These are phyloP conservation scores for Turdus rufiventris DNA, from an alignment of 2,113 vertebrate genomes.

Conservation along the genomic window DNA sequence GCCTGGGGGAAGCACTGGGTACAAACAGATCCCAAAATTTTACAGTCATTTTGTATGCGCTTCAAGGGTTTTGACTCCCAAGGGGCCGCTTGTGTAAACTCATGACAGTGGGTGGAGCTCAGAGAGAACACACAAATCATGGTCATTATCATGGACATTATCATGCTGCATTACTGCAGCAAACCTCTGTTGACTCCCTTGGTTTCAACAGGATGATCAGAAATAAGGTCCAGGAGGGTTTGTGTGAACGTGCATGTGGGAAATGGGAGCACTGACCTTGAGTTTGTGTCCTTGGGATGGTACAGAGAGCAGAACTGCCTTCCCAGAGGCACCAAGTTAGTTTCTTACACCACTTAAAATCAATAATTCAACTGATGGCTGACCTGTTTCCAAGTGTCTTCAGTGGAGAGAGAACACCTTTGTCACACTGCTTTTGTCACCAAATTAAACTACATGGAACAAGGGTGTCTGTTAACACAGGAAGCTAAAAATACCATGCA, in stretches of 20 bases:
- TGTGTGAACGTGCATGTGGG: accelerated
- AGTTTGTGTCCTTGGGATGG: neutral
- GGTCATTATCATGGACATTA: neutral
- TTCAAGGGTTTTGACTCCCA: neutral
- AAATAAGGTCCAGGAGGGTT: neutral
- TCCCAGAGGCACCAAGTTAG: neutral
- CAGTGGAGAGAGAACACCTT: neutral
- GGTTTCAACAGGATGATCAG: neutral
- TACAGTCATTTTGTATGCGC: accelerated
- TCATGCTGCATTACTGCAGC: neutral
- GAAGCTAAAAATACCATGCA: neutral
- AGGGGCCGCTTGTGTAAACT: accelerated
- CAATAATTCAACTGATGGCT: neutral
- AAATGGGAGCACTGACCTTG: neutral
- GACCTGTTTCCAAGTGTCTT: neutral
- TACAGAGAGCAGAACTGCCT: neutral
- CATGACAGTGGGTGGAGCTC: neutral
- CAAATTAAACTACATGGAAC: neutral
- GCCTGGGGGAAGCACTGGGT: neutral
- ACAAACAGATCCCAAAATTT: neutral
- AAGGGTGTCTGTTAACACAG: neutral
- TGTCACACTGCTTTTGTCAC: neutral
- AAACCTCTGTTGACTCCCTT: neutral
- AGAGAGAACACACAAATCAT: neutral
- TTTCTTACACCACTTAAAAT: neutral